A percentile compares a stretch with the other conserved stretches of the same genome.
Evolutionary conservation across 2,113 vertebrate species (phyloP).

Genomic region (Plecturocebus donacophilus): DNA sequence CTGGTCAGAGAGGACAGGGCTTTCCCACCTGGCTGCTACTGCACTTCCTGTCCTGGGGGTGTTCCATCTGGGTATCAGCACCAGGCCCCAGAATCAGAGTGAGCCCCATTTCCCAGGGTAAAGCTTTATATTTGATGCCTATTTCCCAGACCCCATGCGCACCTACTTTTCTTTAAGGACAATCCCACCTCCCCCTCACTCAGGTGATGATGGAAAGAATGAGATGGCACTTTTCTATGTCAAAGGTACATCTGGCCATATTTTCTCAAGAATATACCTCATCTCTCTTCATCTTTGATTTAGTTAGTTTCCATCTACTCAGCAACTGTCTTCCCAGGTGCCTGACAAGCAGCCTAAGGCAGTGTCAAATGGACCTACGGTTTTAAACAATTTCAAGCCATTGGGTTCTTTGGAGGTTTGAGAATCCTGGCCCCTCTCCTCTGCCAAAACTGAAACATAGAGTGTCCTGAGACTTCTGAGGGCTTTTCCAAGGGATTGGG

Average conservation of each 20-base stretch:
- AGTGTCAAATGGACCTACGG: not conserved
- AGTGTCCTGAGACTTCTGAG: not conserved
- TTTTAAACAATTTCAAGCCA: not conserved
- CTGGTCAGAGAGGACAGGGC: not conserved
- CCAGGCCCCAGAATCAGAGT: not conserved
- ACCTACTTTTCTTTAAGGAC: not conserved
- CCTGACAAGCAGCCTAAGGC: not conserved
- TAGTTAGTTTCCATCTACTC: not conserved
- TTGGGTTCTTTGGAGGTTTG: not conserved
- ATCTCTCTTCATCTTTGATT: not conserved
- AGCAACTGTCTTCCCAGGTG: not conserved
- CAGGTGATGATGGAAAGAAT: not conserved
- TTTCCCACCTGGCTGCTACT: not conserved
- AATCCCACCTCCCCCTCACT: not conserved
- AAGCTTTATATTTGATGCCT: not conserved
- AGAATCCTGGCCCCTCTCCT: not conserved
- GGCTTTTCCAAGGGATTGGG: not conserved
- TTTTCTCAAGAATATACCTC: not conserved
- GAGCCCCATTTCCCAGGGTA: not conserved
- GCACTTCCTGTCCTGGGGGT: not conserved
- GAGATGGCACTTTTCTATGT: not conserved
- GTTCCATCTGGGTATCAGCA: not conserved
- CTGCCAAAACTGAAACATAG: not conserved
- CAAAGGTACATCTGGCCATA: not conserved
- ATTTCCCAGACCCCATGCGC: not conserved